These are phyloP conservation scores for Caradrina kadenii DNA, from an alignment of 2,888 invertebrate species.

Conservation along the genomic window DNA sequence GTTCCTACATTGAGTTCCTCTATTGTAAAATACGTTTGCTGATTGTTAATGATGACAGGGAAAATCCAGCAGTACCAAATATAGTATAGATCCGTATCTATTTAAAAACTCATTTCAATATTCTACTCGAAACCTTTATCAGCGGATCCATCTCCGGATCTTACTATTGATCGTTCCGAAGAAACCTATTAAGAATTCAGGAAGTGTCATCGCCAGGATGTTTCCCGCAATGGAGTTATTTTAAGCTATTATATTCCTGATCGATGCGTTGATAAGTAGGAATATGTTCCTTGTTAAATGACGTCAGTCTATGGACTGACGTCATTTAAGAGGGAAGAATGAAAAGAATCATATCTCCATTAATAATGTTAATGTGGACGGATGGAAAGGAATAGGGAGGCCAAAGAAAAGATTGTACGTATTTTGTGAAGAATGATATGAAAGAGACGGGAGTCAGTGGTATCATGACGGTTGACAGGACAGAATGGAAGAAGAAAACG, in stretches of 20 bases:
- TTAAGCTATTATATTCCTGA: conserved; percentile 7
- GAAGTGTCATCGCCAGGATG: conserved; percentile 20
- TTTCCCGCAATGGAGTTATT: conserved; percentile 2
- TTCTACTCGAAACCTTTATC: neutral
- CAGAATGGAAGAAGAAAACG: no score
- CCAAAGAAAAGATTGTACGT: no score
- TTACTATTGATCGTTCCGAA: conserved; percentile 16
- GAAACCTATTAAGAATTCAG: conserved; percentile 33
- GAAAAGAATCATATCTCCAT: neutral
- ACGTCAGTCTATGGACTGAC: no score
- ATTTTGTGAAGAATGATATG: no score
- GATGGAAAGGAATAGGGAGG: no score
- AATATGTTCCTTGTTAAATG: no score
- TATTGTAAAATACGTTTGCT: conserved; percentile 9
- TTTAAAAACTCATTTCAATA: conserved; percentile 4
- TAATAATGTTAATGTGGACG: no score
- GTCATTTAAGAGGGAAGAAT: conserved; percentile 1
- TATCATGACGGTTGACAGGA: no score
- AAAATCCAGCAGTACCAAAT: no score
- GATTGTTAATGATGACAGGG: conserved; percentile 9
- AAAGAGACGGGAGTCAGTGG: no score
- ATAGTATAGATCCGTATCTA: conserved; percentile 4
- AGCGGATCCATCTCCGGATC: conserved; percentile 9
- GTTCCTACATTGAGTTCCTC: no score
- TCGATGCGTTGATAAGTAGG: conserved; percentile 13